phyloP scores from a whole-genome alignment of 35 echinoderm and acorn worm genomes.

The Anneissia japonica region DNA sequence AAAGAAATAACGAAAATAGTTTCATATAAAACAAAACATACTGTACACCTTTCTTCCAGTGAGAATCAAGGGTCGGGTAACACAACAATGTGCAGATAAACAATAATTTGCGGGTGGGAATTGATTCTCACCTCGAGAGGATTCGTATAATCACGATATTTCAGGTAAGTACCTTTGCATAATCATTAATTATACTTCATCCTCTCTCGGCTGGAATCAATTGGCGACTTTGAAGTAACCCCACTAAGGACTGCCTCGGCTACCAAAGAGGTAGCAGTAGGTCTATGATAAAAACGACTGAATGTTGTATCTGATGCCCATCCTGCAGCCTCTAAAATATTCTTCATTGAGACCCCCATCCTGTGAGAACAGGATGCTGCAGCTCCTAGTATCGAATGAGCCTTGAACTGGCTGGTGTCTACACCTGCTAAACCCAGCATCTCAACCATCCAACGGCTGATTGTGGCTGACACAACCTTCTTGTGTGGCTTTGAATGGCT shows the following conservation, averaged over 20 bases:
- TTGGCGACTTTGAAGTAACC: slow-evolving; percentile 28
- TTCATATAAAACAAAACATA: no score
- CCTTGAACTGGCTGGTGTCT: slow-evolving; percentile 10
- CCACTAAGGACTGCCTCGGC: background rate
- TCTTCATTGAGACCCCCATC: background rate
- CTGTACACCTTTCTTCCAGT: no score
- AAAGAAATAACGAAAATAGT: no score
- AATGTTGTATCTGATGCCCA: no score
- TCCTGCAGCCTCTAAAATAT: background rate
- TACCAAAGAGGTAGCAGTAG: background rate
- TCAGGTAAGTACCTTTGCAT: slow-evolving; percentile 19
- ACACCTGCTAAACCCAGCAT: slow-evolving; percentile 16
- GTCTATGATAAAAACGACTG: background rate
- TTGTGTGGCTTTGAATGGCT: no score
- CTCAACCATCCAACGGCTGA: slow-evolving; percentile 22
- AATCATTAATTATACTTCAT: slow-evolving; percentile 33
- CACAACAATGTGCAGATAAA: no score
- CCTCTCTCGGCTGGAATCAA: slow-evolving; percentile 16
- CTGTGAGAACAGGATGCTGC: slow-evolving; percentile 1
- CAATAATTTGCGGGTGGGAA: slow-evolving; percentile 18
- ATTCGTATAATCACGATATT: no score
- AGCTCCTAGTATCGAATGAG: slow-evolving; percentile 13
- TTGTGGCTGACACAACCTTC: no score
- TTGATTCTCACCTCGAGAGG: slow-evolving; percentile 8
- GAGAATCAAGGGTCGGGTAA: no score